Evolutionary conservation across 30 jellyfish, hydroid and myxozoan species (phyloP), one percentile per base, ranked within the genome.

Genomic region (Pelagia noctiluca): DNA sequence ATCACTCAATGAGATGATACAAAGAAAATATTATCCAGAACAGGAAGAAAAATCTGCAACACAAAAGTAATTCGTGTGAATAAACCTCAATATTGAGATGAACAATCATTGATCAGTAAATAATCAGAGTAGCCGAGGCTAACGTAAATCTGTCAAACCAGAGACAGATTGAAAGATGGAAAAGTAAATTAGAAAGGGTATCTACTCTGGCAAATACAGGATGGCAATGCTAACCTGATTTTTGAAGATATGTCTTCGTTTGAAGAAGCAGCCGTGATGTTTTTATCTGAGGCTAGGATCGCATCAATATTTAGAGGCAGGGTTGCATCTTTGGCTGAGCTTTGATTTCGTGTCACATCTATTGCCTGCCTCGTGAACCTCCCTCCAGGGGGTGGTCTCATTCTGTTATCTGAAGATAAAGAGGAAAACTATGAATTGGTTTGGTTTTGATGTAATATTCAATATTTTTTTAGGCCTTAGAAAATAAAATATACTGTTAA

Each of bases 331-430:
- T 76, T 71, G 21, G 87, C 29, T n/a, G 90, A 85, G 35, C 90
- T 69, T 28, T 89, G 84, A 66, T 88, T 88, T 47, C 96, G 60
- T 10, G 92, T 88, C 54, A 88, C 93, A 49, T 88, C 96, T 42
- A 88, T 88, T 13, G 89, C 89, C 36, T 73, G 76, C 35, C 94
- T 73, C 52, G 62, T 92, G 33, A 57, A 34, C 23, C 84, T 30
- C 34, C 79, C 84, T 3, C 89, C 87, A 4, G 86, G 91, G 5
- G 96, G 96, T 25, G 96, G 96, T 57, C 96, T 72, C 85, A 66
- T 78, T 65, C 96, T 86, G 81, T 88, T 88, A 75, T 88, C 96
- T 87, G 57, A 24, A 54, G 31, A 3, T 1, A 73, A 13, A 48
- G 1, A 73, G 0, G 26, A 16, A 42, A 42, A 16, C 8, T 42